Percentiles rank a stretch among this genome's conserved stretches.
These are phyloP conservation scores for Bos indicus DNA, from an alignment of 2,113 vertebrate genomes.

Conservation along the genomic window DNA sequence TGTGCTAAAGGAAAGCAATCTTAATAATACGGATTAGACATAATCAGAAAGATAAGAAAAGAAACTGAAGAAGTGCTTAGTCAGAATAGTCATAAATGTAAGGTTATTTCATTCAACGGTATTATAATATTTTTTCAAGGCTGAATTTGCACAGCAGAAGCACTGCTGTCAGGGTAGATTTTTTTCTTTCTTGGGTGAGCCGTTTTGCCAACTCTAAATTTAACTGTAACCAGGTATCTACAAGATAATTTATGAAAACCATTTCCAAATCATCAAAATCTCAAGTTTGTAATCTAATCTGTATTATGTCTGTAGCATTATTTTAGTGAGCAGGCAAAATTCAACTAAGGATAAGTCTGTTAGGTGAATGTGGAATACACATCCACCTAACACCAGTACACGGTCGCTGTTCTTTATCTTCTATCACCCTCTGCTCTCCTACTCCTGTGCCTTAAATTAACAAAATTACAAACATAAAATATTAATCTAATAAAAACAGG, in stretches of 20 bases:
- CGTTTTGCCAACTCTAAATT: slow-evolving; percentile 2
- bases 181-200: not conserved
- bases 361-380: not conserved
- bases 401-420: not conserved
- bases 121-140: slow-evolving; percentile 2
- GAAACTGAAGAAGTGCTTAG: not conserved
- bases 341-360: not conserved
- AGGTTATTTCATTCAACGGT: not conserved
- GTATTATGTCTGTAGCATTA: not conserved
- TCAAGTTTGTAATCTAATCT: not conserved
- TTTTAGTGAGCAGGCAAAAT: not conserved
- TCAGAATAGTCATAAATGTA: slow-evolving; percentile 6
- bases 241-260: not conserved
- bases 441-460: not conserved
- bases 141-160: not conserved
- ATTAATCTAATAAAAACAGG: slow-evolving; percentile 8
- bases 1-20: slow-evolving; percentile 19
- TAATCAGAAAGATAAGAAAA: slow-evolving; percentile 22
- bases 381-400: not conserved
- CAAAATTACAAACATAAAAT: not conserved
- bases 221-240: not conserved
- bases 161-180: not conserved
- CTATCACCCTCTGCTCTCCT: not conserved
- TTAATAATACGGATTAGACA: slow-evolving; percentile 44
- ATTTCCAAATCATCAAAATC: not conserved